Evolutionary conservation across 92 coral and sea anemone genomes (phyloP).

Genomic region (Parazoanthus darwini): DNA sequence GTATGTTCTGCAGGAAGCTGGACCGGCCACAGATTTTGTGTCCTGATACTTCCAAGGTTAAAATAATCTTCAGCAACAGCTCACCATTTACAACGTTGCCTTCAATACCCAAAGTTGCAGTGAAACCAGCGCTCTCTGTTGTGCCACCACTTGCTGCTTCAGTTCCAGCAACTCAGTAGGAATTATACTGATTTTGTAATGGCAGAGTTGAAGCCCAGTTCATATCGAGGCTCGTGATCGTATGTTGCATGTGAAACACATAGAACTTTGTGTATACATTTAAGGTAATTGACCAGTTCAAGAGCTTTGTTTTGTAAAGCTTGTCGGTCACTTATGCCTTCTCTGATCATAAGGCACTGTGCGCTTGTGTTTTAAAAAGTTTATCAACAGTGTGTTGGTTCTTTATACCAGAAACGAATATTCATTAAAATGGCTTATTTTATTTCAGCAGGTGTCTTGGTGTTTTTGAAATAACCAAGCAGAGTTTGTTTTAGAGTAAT

Average conservation of each 20-base stretch:
- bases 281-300: neutral
- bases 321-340: neutral
- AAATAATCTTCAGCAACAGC: conserved; percentile 67
- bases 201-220: neutral
- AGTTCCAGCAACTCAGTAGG: conserved; percentile 57
- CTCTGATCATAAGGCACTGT: neutral
- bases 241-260: neutral
- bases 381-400: conserved; percentile 19
- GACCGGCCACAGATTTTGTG: conserved; percentile 57
- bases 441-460: neutral
- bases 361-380: conserved; percentile 4
- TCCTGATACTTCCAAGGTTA: conserved; percentile 90
- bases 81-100: conserved; percentile 85
- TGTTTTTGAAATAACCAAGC: conserved; percentile 8
- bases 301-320: neutral
- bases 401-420: neutral
- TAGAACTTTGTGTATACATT: neutral
- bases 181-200: neutral
- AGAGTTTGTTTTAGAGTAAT: neutral
- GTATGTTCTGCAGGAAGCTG: conserved; percentile 48
- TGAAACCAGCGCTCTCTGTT: conserved; percentile 45
- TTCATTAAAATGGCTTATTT: neutral
- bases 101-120: conserved; percentile 76
- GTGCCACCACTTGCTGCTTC: conserved; percentile 47
- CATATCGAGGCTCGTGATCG: neutral